A percentile compares a stretch with the other conserved stretches of the same genome.
Evolutionary conservation across 2,888 invertebrate species (phyloP).

Genomic region (Caenorhabditis macrosperma): DNA sequence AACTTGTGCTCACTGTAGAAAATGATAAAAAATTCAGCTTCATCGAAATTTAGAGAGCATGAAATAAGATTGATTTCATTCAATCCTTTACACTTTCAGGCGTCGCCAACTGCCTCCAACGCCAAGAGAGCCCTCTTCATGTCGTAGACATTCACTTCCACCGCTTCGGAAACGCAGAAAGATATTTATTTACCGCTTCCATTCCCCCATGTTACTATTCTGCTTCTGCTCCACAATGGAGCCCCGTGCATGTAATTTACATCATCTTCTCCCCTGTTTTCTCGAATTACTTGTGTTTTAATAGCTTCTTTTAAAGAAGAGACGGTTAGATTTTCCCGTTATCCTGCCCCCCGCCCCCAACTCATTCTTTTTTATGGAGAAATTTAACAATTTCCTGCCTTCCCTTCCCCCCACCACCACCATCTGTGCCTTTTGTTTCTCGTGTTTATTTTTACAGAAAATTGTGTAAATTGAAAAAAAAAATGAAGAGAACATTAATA

Average conservation of each 20-base stretch:
- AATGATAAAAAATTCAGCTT: too few relatives aligned
- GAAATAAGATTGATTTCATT: too few relatives aligned
- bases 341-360: neutral
- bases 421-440: neutral
- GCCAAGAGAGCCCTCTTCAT: neutral
- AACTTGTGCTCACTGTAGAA: too few relatives aligned
- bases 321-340: slow-evolving; percentile 23
- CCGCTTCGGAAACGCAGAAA: neutral
- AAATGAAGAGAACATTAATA: neutral
- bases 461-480: neutral
- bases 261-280: neutral
- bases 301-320: slow-evolving; percentile 49
- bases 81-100: too few relatives aligned
- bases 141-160: too few relatives aligned
- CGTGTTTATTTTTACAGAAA: neutral
- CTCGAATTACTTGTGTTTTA: too few relatives aligned
- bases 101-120: neutral
- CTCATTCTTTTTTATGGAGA: neutral
- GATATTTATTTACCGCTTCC: neutral
- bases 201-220: neutral
- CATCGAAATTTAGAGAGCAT: too few relatives aligned
- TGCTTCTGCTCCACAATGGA: slow-evolving; percentile 21
- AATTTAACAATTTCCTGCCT: neutral
- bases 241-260: slow-evolving; percentile 7
- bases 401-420: neutral